phyloP scores from a whole-genome alignment of 2,888 invertebrate genomes.

The Dynastes grantii region DNA sequence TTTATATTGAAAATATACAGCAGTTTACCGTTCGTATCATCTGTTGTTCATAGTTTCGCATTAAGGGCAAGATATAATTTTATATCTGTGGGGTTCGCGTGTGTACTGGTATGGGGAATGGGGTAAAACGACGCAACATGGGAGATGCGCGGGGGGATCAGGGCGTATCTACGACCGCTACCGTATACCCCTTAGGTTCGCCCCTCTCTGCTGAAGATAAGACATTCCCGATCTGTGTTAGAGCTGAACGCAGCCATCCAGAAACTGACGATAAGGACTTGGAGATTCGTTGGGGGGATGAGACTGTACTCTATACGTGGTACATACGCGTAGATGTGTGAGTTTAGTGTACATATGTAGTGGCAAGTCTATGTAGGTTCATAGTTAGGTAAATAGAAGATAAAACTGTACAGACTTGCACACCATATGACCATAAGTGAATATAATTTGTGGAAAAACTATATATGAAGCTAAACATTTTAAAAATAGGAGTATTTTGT shows the following conservation, averaged over 20 bases:
- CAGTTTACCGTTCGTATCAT: not conserved
- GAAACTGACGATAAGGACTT: conserved; percentile 71
- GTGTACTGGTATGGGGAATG: conserved; percentile 43
- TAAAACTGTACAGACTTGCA: too few relatives aligned
- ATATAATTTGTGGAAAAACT: too few relatives aligned
- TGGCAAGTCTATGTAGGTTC: not conserved
- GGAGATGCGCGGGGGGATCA: conserved; percentile 17
- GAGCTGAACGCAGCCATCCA: conserved; percentile 69
- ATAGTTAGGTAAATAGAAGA: too few relatives aligned
- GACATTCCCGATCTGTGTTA: conserved; percentile 69
- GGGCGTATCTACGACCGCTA: conserved; percentile 33
- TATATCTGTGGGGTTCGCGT: conserved; percentile 50
- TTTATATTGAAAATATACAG: not conserved
- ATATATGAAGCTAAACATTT: too few relatives aligned
- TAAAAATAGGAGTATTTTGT: too few relatives aligned
- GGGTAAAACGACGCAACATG: conserved; percentile 41
- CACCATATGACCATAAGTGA: too few relatives aligned
- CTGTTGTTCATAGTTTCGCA: not conserved
- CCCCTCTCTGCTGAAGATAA: conserved; percentile 65
- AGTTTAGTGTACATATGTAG: conserved; percentile 23
- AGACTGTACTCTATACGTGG: conserved; percentile 52
- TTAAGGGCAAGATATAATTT: conserved; percentile 23
- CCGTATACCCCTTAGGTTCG: conserved; percentile 53
- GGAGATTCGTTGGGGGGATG: conserved; percentile 61
- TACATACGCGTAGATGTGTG: conserved; percentile 28